These are phyloP conservation scores for Cynaeus angustus DNA, from an alignment of 2,888 invertebrate genomes.

Conservation along the genomic window DNA sequence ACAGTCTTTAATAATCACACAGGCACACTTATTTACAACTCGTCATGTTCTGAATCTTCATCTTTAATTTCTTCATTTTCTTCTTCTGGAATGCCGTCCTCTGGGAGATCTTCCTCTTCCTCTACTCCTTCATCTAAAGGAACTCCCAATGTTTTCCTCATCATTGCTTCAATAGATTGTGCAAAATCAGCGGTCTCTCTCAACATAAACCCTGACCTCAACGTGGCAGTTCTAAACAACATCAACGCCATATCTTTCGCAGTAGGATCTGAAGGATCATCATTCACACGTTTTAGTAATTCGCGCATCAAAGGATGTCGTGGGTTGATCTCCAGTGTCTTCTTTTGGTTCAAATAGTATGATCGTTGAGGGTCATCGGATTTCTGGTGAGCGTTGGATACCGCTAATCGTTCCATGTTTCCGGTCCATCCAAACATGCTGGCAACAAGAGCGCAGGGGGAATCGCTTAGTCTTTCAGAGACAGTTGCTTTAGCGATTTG, in stretches of 20 bases:
- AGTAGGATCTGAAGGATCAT: conserved; percentile 83
- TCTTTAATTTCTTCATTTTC: conserved; percentile 67
- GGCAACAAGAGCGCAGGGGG: conserved; percentile 97
- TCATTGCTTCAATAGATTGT: conserved; percentile 90
- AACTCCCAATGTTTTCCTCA: conserved; percentile 86
- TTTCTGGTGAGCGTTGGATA: conserved; percentile 97
- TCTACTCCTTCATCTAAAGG: conserved; percentile 80
- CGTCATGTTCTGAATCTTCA: conserved; percentile 73
- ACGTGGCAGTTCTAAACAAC: conserved; percentile 93
- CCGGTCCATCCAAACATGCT: conserved; percentile 99
- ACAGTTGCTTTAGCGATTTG: conserved; percentile 86
- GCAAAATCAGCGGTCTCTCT: conserved; percentile 92
- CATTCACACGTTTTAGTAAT: conserved; percentile 86
- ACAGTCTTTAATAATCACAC: conserved; percentile 56
- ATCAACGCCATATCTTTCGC: conserved; percentile 90
- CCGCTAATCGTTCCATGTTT: conserved; percentile 97
- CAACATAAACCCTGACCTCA: conserved; percentile 95
- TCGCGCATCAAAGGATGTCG: conserved; percentile 96
- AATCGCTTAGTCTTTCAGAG: conserved; percentile 91
- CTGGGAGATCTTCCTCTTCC: conserved; percentile 69
- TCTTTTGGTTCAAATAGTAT: conserved; percentile 95
- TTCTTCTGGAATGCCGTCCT: conserved; percentile 70
- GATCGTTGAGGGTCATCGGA: conserved; percentile 91
- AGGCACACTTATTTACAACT: conserved; percentile 72
- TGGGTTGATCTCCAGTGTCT: conserved; percentile 97